A percentile compares a stretch with the other conserved stretches of the same genome.
Conservation (phyloP, 2,888 invertebrate genomes). For the Lasioglossum morio region DNA sequence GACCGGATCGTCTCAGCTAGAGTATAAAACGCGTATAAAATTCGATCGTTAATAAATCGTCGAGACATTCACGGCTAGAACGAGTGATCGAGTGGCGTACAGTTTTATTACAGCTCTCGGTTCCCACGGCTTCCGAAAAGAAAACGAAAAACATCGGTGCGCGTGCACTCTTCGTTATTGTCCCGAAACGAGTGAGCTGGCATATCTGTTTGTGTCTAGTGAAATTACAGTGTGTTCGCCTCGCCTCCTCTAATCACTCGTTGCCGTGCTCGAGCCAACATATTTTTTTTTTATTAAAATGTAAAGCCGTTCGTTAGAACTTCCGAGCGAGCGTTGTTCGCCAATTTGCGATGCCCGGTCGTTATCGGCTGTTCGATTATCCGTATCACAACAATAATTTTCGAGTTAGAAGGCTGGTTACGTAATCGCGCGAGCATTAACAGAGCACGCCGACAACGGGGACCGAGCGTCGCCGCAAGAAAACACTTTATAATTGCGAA, state of each 20-base stretch:
- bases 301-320: constrained; percentile 22
- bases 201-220: constrained; percentile 2
- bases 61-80: no score
- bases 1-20: no score
- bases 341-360: not conserved
- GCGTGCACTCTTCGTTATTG: not conserved
- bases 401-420: not conserved
- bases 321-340: not conserved
- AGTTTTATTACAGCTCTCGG: not conserved
- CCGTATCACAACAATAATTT: not conserved
- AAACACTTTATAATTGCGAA: not conserved
- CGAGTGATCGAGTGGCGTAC: no score
- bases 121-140: not conserved
- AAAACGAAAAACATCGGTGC: not conserved
- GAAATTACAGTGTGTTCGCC: constrained; percentile 22
- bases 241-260: constrained; percentile 28
- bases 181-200: constrained; percentile 5
- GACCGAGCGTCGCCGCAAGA: not conserved
- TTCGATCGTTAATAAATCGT: no score
- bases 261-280: not conserved
- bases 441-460: not conserved
- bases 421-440: constrained; percentile 4
- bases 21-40: no score
- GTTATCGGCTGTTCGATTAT: not conserved
- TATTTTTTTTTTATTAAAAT: not conserved